Evolutionary conservation across 2,113 vertebrate genomes (phyloP), one percentile per base, ranked within the genome.

Genomic region (Cottus gobio): DNA sequence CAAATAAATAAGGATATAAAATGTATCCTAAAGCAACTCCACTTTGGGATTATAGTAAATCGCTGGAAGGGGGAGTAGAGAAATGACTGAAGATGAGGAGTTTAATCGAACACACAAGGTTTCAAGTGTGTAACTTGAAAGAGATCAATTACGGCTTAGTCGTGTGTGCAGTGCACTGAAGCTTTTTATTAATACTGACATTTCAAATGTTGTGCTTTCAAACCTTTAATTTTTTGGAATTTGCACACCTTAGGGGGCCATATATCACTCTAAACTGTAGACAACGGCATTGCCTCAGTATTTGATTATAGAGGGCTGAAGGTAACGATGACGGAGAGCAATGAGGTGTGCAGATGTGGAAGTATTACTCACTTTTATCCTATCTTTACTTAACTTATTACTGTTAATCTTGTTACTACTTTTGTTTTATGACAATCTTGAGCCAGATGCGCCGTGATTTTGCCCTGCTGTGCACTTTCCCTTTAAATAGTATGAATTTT

Each of bases 181-280:
- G 63, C 63, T 28, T 57, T 6, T 9, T 44, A 48, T 31, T 75
- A 3, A 44, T 12, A 5, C 11, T 66, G 71, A 74, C 42, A 22
- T 63, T 61, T 83, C 5, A 31, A 75, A 71, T 34, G n/a, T 10
- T 75, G 16, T 62, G n/a, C 22, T 31, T 44, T 39, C 15, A 78
- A 70, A 42, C 36, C 37, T 31, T n/a, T 58, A 2, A 62, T 64
- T 24, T 48, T 26, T 24, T 39, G 58, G 75, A 46, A 69, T 74
- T 36, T 69, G 30, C 18, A 50, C 48, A 57, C 16, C n/a, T 65
- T 9, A n/a, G 10, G 61, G 50, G n/a, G 61, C 57, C 2, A 22
- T 30, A 3, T 7, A 31, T 26, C 3, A 39, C 31, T 24, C 7
- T 7, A 50, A 37, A 46, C 5, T 28, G 10, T 39, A 58, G 11